Percentiles rank a stretch among this genome's conserved stretches.
Evolutionary conservation across 2,888 invertebrate genomes (phyloP).

Genomic region (Oeneis ivallda): DNA sequence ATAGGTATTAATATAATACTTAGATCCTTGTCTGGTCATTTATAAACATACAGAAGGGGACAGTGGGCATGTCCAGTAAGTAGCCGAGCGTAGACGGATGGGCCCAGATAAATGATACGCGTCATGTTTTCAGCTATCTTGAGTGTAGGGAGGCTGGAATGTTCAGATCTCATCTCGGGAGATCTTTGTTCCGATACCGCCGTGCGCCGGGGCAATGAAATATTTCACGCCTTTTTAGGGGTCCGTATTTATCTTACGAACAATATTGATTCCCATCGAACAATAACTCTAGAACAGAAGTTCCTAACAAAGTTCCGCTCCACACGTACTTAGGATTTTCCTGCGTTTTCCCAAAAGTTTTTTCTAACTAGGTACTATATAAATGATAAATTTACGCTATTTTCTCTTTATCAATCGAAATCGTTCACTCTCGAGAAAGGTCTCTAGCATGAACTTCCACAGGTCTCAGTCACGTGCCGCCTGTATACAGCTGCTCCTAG

Average conservation of each 20-base stretch:
- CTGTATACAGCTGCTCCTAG: no score
- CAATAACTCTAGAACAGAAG: no score
- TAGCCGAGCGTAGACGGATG: constrained; percentile 39
- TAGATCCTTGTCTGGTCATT: constrained; percentile 21
- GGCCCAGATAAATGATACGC: constrained; percentile 38
- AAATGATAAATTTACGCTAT: no score
- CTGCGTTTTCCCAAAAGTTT: no score
- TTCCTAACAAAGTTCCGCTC: no score
- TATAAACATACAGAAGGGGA: constrained; percentile 23
- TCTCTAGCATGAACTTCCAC: no score
- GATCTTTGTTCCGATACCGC: constrained; percentile 44
- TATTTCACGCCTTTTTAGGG: constrained; percentile 39
- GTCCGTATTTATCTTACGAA: constrained; percentile 3
- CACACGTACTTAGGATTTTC: no score
- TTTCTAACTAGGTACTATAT: no score
- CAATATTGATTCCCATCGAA: constrained; percentile 10
- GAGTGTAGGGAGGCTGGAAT: constrained; percentile 54
- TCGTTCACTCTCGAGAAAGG: no score
- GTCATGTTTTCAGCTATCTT: constrained; percentile 39
- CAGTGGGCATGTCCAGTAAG: constrained; percentile 28
- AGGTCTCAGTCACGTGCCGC: no score
- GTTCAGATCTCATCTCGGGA: constrained; percentile 37
- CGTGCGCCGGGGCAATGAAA: constrained; percentile 56
- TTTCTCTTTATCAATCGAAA: no score
- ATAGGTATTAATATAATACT: constrained; percentile 10